phyloP scores from a whole-genome alignment of 2,888 invertebrate genomes.

The Cetonia aurata region DNA sequence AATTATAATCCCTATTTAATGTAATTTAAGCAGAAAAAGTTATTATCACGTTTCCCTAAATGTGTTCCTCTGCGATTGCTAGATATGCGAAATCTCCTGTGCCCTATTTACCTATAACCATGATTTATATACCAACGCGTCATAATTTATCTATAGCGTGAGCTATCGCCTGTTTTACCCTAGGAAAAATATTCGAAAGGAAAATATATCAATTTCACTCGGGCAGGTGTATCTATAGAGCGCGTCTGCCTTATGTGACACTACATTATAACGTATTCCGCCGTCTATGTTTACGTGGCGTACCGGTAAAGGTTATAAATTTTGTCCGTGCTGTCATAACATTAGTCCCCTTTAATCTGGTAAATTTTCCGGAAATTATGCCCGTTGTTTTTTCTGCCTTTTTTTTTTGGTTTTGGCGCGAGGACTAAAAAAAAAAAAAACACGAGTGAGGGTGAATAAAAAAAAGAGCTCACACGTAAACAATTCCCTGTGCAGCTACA shows the following conservation, averaged over 20 bases:
- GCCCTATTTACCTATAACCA: too few relatives aligned
- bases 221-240: background rate
- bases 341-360: constrained; percentile 26
- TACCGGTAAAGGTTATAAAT: constrained; percentile 19
- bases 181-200: constrained; percentile 2
- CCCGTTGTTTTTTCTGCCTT: too few relatives aligned
- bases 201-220: constrained; percentile 10
- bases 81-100: too few relatives aligned
- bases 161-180: background rate
- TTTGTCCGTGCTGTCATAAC: constrained; percentile 26
- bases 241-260: constrained; percentile 6
- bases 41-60: too few relatives aligned
- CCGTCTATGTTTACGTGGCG: background rate
- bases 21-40: too few relatives aligned
- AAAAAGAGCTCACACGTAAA: too few relatives aligned
- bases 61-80: too few relatives aligned
- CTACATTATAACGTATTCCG: background rate
- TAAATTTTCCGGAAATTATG: constrained; percentile 27
- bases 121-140: background rate
- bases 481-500: background rate
- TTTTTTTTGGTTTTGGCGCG: too few relatives aligned
- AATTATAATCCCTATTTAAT: too few relatives aligned
- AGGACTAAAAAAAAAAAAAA: too few relatives aligned
- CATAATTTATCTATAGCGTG: constrained; percentile 1
- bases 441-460: too few relatives aligned